phyloP scores from a whole-genome alignment of 92 coral and sea anemone genomes.

The Zoanthus sociatus region DNA sequence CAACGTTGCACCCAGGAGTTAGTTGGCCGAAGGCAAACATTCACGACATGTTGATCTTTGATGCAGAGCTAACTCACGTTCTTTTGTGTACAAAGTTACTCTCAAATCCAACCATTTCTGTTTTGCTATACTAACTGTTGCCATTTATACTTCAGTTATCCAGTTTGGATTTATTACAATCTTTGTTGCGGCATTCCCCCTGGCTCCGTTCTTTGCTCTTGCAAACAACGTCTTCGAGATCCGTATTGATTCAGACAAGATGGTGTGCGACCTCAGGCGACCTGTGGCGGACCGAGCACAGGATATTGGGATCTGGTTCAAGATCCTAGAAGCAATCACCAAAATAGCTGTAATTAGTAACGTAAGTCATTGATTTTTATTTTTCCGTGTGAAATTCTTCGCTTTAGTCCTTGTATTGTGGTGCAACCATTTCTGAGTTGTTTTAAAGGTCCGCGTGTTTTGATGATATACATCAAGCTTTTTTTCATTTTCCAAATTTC shows the following conservation, averaged over 20 bases:
- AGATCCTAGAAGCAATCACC: conserved; percentile 74
- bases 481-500: too few species aligned
- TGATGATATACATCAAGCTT: too few species aligned
- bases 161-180: conserved; percentile 85
- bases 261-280: conserved; percentile 78
- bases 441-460: too few species aligned
- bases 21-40: background rate
- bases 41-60: background rate
- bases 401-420: too few species aligned
- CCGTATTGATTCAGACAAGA: conserved; percentile 80
- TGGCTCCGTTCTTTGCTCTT: conserved; percentile 87
- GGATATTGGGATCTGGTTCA: conserved; percentile 85
- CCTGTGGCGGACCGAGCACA: conserved; percentile 85
- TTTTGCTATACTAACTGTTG: background rate
- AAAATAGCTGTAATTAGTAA: conserved; percentile 84
- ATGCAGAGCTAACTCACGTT: background rate
- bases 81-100: too few species aligned
- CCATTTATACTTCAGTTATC: conserved; percentile 56
- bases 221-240: conserved; percentile 84
- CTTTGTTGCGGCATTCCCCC: conserved; percentile 84
- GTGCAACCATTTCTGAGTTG: too few species aligned
- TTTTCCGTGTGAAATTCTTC: background rate
- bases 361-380: conserved; percentile 50
- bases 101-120: background rate
- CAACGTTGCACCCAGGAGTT: background rate